Percentiles rank a stretch among this genome's conserved stretches.
phyloP scores from a whole-genome alignment of 2,888 invertebrate species.

The Venusia cambrica region DNA sequence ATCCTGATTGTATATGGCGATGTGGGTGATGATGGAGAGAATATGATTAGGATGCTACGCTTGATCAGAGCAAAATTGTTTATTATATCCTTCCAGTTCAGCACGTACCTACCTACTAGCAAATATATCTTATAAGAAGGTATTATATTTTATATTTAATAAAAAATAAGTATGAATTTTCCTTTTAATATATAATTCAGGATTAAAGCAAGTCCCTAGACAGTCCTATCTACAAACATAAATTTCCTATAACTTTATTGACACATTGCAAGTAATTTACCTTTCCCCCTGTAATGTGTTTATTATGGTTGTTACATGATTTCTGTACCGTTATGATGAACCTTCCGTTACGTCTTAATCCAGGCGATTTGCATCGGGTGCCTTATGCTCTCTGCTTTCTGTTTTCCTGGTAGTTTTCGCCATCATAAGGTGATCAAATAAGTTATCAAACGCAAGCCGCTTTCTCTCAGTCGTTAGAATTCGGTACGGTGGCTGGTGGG shows the following conservation, averaged over 20 bases:
- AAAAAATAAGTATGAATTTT: too few species aligned
- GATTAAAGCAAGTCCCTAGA: too few species aligned
- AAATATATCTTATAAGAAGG: constrained; percentile 4
- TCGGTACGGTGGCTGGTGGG: constrained; percentile 56
- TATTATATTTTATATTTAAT: too few species aligned
- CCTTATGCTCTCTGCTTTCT: constrained; percentile 58
- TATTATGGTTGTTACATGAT: constrained; percentile 51
- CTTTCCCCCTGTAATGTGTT: constrained; percentile 37
- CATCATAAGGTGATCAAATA: constrained; percentile 79
- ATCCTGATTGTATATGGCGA: constrained; percentile 10
- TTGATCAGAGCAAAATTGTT: too few species aligned
- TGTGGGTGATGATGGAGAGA: constrained; percentile 18
- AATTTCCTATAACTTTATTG: constrained; percentile 29
- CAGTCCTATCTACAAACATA: too few species aligned
- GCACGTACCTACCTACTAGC: too few species aligned
- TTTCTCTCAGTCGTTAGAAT: constrained; percentile 71
- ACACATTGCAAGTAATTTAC: constrained; percentile 58
- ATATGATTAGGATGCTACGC: too few species aligned
- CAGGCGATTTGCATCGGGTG: constrained; percentile 64
- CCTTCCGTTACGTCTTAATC: constrained; percentile 58
- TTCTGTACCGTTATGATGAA: constrained; percentile 61
- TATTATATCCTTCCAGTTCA: too few species aligned
- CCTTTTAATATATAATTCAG: too few species aligned
- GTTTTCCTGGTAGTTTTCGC: constrained; percentile 65
- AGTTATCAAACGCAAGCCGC: constrained; percentile 63